phyloP scores from a whole-genome alignment of 2,797 vertebrate species.

The Malurus splendens region DNA sequence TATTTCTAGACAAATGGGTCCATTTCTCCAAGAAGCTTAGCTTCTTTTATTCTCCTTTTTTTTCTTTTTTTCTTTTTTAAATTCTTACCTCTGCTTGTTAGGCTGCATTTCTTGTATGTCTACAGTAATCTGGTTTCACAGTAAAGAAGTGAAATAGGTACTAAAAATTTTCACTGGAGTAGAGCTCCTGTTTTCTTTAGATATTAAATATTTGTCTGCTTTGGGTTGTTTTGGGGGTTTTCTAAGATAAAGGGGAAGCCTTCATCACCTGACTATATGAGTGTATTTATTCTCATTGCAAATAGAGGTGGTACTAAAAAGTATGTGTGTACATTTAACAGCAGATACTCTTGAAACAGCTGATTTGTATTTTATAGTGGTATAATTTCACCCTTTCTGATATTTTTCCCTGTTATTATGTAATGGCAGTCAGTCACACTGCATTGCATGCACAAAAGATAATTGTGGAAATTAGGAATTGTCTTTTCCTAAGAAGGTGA shows the following conservation, averaged over 20 bases:
- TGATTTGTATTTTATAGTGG: neutral
- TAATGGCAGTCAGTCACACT: neutral
- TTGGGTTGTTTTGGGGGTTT: neutral
- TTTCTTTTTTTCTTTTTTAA: neutral
- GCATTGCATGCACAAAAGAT: neutral
- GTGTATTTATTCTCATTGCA: neutral
- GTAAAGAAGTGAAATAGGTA: neutral
- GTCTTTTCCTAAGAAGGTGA: neutral
- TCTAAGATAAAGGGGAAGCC: neutral
- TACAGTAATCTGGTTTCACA: neutral
- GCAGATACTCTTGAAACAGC: neutral
- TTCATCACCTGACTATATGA: neutral
- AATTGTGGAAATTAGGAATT: neutral
- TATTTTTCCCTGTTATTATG: neutral
- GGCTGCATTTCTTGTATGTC: neutral
- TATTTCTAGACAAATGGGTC: conserved; percentile 14
- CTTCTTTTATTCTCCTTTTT: neutral
- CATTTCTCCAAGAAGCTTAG: neutral
- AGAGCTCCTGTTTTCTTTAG: neutral
- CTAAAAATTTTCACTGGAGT: neutral
- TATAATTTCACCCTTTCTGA: neutral
- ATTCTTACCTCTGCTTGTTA: neutral
- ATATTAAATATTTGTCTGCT: neutral
- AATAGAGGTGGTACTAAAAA: neutral
- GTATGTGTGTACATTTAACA: neutral